A percentile compares a stretch with the other conserved stretches of the same genome.
These are phyloP conservation scores for Pocillopora meandrina DNA, from an alignment of 92 coral and sea anemone species.

Conservation along the genomic window DNA sequence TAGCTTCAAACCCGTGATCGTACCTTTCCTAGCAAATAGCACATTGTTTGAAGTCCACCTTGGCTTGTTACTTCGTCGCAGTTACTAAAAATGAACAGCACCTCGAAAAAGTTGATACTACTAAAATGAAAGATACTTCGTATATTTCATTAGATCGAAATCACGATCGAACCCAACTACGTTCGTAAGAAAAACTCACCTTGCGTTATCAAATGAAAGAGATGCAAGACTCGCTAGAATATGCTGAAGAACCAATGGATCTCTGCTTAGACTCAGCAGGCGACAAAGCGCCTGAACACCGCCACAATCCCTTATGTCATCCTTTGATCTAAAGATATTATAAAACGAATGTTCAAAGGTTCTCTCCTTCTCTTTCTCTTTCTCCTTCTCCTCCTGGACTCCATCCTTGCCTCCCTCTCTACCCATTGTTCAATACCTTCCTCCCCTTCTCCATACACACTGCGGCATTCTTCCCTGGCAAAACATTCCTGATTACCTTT, in stretches of 20 bases:
- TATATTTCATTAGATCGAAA: too few relatives aligned
- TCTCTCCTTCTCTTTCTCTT: background rate
- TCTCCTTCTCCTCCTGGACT: background rate
- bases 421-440: too few relatives aligned
- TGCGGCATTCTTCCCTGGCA: too few relatives aligned
- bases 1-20: background rate
- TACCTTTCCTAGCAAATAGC: slow-evolving; percentile 83
- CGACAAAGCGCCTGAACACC: slow-evolving; percentile 86
- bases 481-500: too few relatives aligned
- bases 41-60: slow-evolving; percentile 85
- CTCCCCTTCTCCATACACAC: background rate
- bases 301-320: slow-evolving; percentile 89
- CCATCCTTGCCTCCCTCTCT: too few relatives aligned
- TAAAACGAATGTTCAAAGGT: background rate
- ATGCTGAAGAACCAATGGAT: slow-evolving; percentile 80
- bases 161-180: background rate
- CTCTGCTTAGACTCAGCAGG: slow-evolving; percentile 74
- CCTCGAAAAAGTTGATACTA: background rate
- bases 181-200: slow-evolving; percentile 37
- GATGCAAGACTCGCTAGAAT: slow-evolving; percentile 76
- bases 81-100: slow-evolving; percentile 55
- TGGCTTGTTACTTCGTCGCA: slow-evolving; percentile 86
- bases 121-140: background rate
- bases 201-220: slow-evolving; percentile 77
- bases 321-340: slow-evolving; percentile 64